phyloP scores from a whole-genome alignment of 2,113 vertebrate genomes.

The Argyrosomus japonicus region DNA sequence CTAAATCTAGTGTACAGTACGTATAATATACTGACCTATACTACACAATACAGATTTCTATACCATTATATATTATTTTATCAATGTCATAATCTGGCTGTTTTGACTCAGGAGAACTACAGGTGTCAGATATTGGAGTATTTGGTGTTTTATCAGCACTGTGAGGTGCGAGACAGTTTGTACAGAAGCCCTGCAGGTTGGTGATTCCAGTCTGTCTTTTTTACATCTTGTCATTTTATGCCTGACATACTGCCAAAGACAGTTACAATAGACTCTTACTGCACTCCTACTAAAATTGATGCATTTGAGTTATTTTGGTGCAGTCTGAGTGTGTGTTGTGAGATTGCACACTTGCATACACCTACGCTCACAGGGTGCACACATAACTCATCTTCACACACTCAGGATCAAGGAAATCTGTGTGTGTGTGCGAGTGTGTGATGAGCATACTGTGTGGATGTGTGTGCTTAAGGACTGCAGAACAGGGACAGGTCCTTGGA shows the following conservation, averaged over 20 bases:
- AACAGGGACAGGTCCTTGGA: constrained; percentile 68
- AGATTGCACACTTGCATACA: constrained; percentile 21
- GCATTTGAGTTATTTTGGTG: constrained; percentile 57
- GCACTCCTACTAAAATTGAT: constrained; percentile 44
- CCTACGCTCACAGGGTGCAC: constrained; percentile 30
- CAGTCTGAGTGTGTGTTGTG: constrained; percentile 16
- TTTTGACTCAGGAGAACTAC: neutral
- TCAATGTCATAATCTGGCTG: neutral
- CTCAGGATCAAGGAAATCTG: constrained; percentile 18
- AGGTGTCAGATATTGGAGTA: neutral
- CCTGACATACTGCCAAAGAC: constrained; percentile 37
- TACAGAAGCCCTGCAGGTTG: neutral
- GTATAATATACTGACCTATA: too few species aligned
- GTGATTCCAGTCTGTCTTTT: constrained; percentile 18
- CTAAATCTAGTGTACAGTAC: neutral
- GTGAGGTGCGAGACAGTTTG: neutral
- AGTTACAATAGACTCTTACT: constrained; percentile 24
- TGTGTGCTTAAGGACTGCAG: constrained; percentile 33
- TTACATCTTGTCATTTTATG: constrained; percentile 6
- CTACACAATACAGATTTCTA: neutral
- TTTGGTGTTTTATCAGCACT: neutral
- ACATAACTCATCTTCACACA: constrained; percentile 29
- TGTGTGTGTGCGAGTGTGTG: neutral
- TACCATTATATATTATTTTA: neutral
- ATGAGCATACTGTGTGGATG: neutral